Conservation (phyloP, 2,113 vertebrate species). For the Indicator maculatus region DNA sequence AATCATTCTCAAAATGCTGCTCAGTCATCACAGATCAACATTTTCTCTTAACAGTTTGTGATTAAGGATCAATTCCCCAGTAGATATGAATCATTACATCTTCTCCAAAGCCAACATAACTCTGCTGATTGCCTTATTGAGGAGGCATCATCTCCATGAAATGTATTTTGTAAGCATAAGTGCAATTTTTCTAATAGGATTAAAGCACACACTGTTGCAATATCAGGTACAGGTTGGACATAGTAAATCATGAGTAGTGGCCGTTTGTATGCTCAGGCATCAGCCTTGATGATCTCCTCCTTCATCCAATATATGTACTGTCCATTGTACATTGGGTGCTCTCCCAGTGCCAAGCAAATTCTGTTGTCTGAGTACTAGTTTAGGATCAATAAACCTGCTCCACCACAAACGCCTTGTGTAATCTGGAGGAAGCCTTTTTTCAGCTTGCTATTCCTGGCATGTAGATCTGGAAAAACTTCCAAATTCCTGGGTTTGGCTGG, state of each 20-base stretch:
- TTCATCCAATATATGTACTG: background rate
- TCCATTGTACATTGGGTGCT: background rate
- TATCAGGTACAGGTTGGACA: slow-evolving; percentile 39
- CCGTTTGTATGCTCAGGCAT: background rate
- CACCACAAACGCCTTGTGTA: background rate
- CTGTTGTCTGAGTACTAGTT: background rate
- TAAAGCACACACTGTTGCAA: slow-evolving; percentile 20
- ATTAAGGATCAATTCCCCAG: background rate
- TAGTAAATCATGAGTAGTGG: slow-evolving; percentile 29
- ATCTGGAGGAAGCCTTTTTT: background rate
- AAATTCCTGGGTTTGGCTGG: background rate
- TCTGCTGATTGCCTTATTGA: slow-evolving; percentile 31
- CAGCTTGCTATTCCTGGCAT: background rate
- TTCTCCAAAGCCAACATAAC: slow-evolving; percentile 42
- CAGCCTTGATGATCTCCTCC: background rate
- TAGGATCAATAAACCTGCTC: background rate
- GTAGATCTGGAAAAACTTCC: background rate
- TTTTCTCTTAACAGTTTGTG: background rate
- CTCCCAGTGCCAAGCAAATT: background rate
- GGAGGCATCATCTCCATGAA: slow-evolving; percentile 29
- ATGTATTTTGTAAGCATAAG: slow-evolving; percentile 57
- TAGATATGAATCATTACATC: slow-evolving; percentile 18
- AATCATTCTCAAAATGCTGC: slow-evolving; percentile 28
- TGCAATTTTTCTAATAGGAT: slow-evolving; percentile 44
- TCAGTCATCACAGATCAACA: slow-evolving; percentile 12